A percentile compares a stretch with the other conserved stretches of the same genome.
phyloP scores from a whole-genome alignment of 2,797 vertebrate genomes.

The Eulemur coronatus region DNA sequence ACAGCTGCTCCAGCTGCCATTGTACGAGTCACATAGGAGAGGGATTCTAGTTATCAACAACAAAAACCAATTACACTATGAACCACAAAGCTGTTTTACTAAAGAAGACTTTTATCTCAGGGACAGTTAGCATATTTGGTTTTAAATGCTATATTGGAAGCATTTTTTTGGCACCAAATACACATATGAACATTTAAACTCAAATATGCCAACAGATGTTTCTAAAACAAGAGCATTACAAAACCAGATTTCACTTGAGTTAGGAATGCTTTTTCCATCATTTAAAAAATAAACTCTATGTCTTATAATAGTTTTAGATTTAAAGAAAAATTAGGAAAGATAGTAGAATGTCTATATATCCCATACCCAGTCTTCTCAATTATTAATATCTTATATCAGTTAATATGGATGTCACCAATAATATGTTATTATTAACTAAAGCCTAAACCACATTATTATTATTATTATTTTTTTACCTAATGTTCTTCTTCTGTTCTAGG shows the following conservation, averaged over 20 bases:
- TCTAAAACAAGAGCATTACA: conserved; percentile 23
- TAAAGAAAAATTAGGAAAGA: neutral
- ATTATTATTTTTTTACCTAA: neutral
- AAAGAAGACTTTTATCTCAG: neutral
- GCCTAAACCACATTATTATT: neutral
- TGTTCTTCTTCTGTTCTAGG: neutral
- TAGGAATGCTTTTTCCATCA: neutral
- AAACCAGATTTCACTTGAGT: conserved; percentile 30
- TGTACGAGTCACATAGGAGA: neutral
- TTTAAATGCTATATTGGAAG: conserved; percentile 33
- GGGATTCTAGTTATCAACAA: neutral
- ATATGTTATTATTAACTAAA: neutral
- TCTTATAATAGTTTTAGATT: neutral
- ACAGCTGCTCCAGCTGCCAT: neutral
- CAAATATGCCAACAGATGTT: conserved; percentile 40
- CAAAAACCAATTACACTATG: neutral
- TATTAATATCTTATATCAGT: neutral
- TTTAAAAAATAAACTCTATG: conserved; percentile 3
- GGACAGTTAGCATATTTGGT: neutral
- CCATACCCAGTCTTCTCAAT: neutral
- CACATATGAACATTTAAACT: conserved; percentile 43
- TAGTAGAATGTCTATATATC: neutral
- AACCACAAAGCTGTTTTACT: neutral
- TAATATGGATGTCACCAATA: neutral
- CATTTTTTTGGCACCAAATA: neutral